Evolutionary conservation across 2,113 vertebrate species (phyloP).

Genomic region (Lophura nycthemera): DNA sequence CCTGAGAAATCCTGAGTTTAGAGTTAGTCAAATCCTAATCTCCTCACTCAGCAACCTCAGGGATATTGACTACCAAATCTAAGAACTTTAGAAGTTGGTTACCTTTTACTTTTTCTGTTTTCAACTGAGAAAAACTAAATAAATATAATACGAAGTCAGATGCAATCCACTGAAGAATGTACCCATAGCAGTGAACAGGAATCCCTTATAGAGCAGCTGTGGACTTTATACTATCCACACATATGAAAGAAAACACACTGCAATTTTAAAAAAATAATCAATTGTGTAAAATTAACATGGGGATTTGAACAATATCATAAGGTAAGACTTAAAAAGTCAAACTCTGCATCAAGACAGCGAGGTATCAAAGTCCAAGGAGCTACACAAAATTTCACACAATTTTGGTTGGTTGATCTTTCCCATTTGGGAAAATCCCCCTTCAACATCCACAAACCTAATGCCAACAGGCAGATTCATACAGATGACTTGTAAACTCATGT

Average conservation of each 20-base stretch:
- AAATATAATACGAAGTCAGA: not conserved
- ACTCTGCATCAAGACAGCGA: not conserved
- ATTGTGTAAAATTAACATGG: not conserved
- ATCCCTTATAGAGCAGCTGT: not conserved
- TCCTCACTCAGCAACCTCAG: not conserved
- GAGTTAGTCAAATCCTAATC: not conserved
- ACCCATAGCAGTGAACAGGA: not conserved
- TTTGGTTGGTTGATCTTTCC: slow-evolving; percentile 7
- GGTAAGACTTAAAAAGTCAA: not conserved
- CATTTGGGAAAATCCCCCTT: not conserved
- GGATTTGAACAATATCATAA: not conserved
- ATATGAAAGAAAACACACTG: not conserved
- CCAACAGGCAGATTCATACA: not conserved
- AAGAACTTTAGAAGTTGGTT: not conserved
- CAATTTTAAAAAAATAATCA: not conserved
- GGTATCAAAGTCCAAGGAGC: not conserved
- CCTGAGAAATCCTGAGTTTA: not conserved
- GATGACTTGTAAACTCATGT: not conserved
- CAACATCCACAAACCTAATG: slow-evolving; percentile 56
- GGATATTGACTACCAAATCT: not conserved
- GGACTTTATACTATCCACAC: not conserved
- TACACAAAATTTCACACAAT: slow-evolving; percentile 22
- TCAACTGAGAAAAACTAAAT: not conserved
- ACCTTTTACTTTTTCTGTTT: not conserved
- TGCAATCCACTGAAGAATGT: not conserved